Evolutionary conservation across 2,888 invertebrate genomes (phyloP).

Genomic region (Gibbula magus): DNA sequence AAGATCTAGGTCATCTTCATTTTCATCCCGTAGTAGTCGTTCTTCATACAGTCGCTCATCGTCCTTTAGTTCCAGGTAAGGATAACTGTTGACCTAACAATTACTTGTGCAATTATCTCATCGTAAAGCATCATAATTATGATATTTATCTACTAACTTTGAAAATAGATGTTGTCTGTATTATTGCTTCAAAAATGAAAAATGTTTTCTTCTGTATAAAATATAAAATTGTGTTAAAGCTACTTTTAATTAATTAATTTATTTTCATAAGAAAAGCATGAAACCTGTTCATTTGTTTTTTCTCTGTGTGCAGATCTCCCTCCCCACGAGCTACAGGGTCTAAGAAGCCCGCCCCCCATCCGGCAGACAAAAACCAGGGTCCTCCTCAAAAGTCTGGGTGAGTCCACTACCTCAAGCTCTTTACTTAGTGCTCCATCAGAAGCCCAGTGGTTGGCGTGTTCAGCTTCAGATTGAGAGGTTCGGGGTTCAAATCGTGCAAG

Average conservation of each 20-base stretch:
- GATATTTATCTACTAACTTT: too few species aligned
- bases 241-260: not conserved
- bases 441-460: too few species aligned
- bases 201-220: not conserved
- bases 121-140: too few species aligned
- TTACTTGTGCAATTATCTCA: too few species aligned
- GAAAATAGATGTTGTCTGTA: too few species aligned
- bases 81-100: not conserved
- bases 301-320: constrained; percentile 9
- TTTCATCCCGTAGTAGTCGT: constrained; percentile 66
- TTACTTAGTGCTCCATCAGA: too few species aligned
- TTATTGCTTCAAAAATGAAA: not conserved
- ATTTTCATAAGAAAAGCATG: too few species aligned
- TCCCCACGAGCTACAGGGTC: constrained; percentile 36
- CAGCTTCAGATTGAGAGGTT: too few species aligned
- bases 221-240: not conserved
- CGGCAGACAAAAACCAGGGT: constrained; percentile 16
- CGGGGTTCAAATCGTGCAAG: too few species aligned
- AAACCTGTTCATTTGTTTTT: too few species aligned
- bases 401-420: not conserved
- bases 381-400: not conserved
- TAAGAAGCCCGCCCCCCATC: constrained; percentile 39
- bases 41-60: constrained; percentile 70
- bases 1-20: constrained; percentile 65
- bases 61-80: constrained; percentile 68